Base-by-base conservation (phyloP, 2,888 invertebrate genomes). In the Lacanobia wlatinum region DNA sequence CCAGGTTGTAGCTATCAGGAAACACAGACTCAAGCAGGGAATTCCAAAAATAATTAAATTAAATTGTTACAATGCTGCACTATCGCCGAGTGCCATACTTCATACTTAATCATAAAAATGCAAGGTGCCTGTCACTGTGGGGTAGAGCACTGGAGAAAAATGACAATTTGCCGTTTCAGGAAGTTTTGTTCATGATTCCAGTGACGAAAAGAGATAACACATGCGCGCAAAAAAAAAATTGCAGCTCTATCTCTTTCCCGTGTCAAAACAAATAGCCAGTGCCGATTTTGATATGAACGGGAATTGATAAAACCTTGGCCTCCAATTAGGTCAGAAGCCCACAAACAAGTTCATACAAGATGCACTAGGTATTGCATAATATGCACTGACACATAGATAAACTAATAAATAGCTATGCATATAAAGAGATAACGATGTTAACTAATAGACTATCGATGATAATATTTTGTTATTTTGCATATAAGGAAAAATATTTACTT, bases 291-390 rank as follows among this genome's bases (percentile, higher is more conserved):
- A 50, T n/a, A 18, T n/a, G 21, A 28, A 28, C 21, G 34, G 23
- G 34, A 46, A 58, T 58, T 23, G 46, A 59, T 38, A 34, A 50
- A 60, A 55, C 74, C 66, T 74, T 74, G 74, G 38, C 63, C 74
- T 61, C 5, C 0, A 8, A 43, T 16, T 10, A 58, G 62, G 34
- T 66, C 66, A 50, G 18, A 55, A 40, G 75, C 58, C 58, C 48
- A 18, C 40, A 60, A 75, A 52, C 46, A 62, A 58, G 52, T 62
- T 68, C 48, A 66, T 40, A 75, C 52, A 75, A 74, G 10, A 75
- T 68, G 62, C 52, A 28, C 6, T 52, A 21, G 1, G 9, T 62
- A 48, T 75, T 75, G 76, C 75, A 68, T 75, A 75, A 75, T 75
- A 48, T 58, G 40, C 58, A 59, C 62, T 62, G 23, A 65, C 18